Evolutionary conservation across 2,888 invertebrate species (phyloP).

Genomic region (Salpingus planirostris): DNA sequence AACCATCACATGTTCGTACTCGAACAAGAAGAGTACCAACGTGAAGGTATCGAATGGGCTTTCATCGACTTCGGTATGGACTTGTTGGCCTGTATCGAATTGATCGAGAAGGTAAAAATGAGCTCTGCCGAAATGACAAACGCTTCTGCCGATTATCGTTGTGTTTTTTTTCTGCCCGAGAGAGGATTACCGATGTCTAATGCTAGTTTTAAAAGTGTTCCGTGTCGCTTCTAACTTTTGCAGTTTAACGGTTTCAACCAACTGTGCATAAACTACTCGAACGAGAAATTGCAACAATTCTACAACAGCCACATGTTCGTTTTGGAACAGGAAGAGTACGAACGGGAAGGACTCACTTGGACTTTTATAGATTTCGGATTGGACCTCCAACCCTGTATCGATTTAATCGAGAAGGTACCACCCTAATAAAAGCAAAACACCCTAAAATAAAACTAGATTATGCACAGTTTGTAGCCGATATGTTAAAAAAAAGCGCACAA

Average conservation of each 20-base stretch:
- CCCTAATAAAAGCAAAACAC: no score
- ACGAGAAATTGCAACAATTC: conserved; percentile 91
- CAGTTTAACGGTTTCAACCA: conserved; percentile 94
- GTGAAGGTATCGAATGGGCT: conserved; percentile 85
- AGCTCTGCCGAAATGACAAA: not conserved
- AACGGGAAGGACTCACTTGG: conserved; percentile 85
- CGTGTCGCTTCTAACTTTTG: no score
- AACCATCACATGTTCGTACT: conserved; percentile 92
- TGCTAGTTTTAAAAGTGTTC: no score
- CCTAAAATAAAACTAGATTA: no score
- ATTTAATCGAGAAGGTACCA: conserved; percentile 81
- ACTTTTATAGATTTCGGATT: conserved; percentile 92
- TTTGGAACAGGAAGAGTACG: conserved; percentile 92
- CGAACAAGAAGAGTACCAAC: conserved; percentile 88
- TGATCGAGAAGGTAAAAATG: conserved; percentile 61
- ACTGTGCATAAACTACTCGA: conserved; percentile 93
- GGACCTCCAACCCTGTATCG: conserved; percentile 86
- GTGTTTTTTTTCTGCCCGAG: no score
- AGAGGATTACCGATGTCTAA: no score
- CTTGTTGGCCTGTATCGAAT: conserved; percentile 73
- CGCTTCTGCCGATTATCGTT: conserved; percentile 2
- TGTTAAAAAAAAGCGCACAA: no score
- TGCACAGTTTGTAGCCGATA: conserved; percentile 22
- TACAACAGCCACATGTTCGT: conserved; percentile 97
- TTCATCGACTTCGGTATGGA: conserved; percentile 94